phyloP scores from a whole-genome alignment of 2,888 invertebrate genomes.

The Microctonus hyperodae region DNA sequence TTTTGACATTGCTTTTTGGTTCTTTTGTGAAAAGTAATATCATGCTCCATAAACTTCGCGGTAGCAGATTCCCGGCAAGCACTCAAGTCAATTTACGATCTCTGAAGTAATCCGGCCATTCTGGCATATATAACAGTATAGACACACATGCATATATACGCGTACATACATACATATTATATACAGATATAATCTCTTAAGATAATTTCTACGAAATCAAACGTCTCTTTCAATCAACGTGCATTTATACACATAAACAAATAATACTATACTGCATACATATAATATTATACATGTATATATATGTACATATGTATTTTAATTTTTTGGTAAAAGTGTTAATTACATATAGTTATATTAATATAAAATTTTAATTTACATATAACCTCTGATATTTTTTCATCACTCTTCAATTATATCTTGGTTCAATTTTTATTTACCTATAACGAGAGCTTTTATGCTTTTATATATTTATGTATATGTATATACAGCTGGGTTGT shows the following conservation, averaged over 20 bases:
- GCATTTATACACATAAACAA: too few relatives aligned
- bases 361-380: not conserved
- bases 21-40: conserved; percentile 49
- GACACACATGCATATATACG: conserved; percentile 14
- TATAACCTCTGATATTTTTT: not conserved
- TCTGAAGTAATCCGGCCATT: conserved; percentile 27
- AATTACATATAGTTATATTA: conserved; percentile 25
- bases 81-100: conserved; percentile 32
- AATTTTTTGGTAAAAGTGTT: not conserved
- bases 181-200: conserved; percentile 2
- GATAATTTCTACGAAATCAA: not conserved
- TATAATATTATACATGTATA: too few relatives aligned
- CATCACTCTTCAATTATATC: conserved; percentile 24
- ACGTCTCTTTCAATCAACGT: conserved; percentile 1
- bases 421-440: conserved; percentile 13
- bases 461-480: conserved; percentile 38
- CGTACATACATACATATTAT: not conserved
- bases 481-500: conserved; percentile 37
- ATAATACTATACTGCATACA: too few relatives aligned
- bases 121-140: conserved; percentile 19
- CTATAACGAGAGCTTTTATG: too few relatives aligned
- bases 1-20: conserved; percentile 28
- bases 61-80: conserved; percentile 41
- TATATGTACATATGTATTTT: too few relatives aligned
- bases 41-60: conserved; percentile 50